These are phyloP conservation scores for Myxocyprinus asiaticus DNA, from an alignment of 2,113 vertebrate genomes.

Conservation along the genomic window DNA sequence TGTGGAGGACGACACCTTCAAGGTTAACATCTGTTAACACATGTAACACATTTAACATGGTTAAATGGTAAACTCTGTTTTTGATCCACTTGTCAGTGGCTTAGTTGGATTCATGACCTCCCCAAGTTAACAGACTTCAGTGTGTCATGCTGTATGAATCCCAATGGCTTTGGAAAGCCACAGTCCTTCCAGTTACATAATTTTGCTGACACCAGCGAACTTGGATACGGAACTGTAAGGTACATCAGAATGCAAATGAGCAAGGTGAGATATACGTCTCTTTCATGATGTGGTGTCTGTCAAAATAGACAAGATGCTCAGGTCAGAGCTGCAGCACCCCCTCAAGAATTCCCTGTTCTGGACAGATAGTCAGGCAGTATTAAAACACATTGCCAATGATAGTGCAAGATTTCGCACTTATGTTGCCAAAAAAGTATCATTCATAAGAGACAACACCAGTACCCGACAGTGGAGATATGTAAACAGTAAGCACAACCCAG, in stretches of 20 bases:
- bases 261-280: slow-evolving; percentile 21
- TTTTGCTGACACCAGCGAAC: slow-evolving; percentile 19
- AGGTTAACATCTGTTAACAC: not conserved
- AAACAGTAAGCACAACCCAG: not conserved
- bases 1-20: slow-evolving; percentile 12
- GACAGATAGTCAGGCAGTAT: slow-evolving; percentile 23
- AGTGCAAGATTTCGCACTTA: slow-evolving; percentile 18
- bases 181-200: slow-evolving; percentile 19
- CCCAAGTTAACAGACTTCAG: not conserved
- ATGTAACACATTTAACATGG: slow-evolving; percentile 10
- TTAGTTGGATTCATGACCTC: slow-evolving; percentile 31
- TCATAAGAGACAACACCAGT: slow-evolving; percentile 20
- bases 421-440: slow-evolving; percentile 6
- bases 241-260: slow-evolving; percentile 38
- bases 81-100: slow-evolving; percentile 36
- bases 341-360: not conserved
- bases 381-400: slow-evolving; percentile 33
- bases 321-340: not conserved
- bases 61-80: slow-evolving; percentile 23
- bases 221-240: slow-evolving; percentile 21
- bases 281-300: too few relatives aligned
- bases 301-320: too few relatives aligned
- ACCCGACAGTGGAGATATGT: slow-evolving; percentile 3
- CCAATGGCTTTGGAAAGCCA: not conserved
- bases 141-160: slow-evolving; percentile 28